Conservation (phyloP, 1,140 invertebrate species). For the Ostrea edulis region DNA sequence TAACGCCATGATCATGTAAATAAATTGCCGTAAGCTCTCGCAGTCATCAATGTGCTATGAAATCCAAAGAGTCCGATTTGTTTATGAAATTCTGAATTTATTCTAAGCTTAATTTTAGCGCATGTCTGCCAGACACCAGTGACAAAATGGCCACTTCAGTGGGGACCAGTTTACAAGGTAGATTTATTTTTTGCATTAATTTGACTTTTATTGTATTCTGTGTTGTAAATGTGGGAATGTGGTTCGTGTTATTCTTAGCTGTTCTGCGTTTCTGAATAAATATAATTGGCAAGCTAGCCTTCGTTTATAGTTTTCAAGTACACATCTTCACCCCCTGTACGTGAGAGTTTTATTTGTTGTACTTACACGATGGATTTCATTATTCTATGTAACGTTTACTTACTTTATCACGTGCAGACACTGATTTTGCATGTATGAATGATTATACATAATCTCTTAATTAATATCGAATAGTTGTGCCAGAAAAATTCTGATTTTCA, state of each 20-base stretch:
- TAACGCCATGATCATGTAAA: slow-evolving; percentile 1
- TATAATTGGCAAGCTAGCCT: no score
- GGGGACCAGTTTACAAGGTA: slow-evolving; percentile 23
- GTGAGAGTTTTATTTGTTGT: no score
- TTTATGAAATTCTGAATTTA: slow-evolving; percentile 23
- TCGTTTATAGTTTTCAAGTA: no score
- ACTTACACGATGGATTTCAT: no score
- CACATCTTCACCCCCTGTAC: no score
- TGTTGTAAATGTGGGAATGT: not conserved
- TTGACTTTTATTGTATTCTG: not conserved
- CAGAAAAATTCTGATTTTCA: no score
- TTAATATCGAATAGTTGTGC: no score
- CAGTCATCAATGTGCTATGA: slow-evolving; percentile 8
- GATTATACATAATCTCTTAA: no score
- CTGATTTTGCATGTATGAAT: no score
- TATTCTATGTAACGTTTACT: no score
- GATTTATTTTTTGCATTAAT: not conserved
- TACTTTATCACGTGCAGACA: no score
- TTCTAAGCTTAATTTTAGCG: slow-evolving; percentile 1
- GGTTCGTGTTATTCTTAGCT: not conserved
- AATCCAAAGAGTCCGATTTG: slow-evolving; percentile 18
- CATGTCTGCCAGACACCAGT: slow-evolving; percentile 10
- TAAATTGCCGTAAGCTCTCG: not conserved
- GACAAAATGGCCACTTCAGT: slow-evolving; percentile 13
- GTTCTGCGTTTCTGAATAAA: not conserved